These are phyloP conservation scores for Euphonia xanthogaster DNA, from an alignment of 2,797 vertebrate genomes.

Conservation along the genomic window DNA sequence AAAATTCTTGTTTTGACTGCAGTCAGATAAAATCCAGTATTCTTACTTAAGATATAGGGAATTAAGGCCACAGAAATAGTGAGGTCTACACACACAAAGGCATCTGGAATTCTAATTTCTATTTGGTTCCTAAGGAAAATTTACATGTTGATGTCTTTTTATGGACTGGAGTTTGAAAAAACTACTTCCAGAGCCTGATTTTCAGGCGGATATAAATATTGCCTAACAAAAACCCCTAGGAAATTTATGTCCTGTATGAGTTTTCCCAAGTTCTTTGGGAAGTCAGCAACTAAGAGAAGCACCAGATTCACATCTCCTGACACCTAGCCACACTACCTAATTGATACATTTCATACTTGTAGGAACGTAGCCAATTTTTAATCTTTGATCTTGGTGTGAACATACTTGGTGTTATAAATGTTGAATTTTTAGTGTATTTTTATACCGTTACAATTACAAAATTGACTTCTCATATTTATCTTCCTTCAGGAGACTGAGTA, in stretches of 20 bases:
- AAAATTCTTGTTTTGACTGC: neutral
- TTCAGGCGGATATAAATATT: neutral
- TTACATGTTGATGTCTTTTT: neutral
- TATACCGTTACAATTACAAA: neutral
- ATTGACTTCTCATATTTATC: slow-evolving; percentile 8
- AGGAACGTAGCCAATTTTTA: neutral
- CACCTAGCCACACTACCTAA: accelerated
- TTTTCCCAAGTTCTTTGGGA: neutral
- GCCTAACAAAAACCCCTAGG: neutral
- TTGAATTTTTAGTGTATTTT: slow-evolving; percentile 40
- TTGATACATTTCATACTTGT: neutral
- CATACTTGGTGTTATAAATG: neutral
- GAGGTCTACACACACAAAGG: neutral
- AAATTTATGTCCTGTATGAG: neutral
- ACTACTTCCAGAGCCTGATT: neutral
- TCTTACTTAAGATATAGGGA: neutral
- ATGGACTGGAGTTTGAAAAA: neutral
- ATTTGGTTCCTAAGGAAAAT: neutral
- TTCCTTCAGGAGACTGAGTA: slow-evolving; percentile 29
- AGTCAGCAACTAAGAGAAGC: neutral
- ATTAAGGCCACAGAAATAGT: neutral
- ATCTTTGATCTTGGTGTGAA: slow-evolving; percentile 39
- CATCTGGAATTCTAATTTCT: neutral
- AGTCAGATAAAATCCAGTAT: neutral
- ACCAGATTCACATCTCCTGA: neutral